These are phyloP conservation scores for Drosophila paranaensis DNA, from an alignment of 2,888 invertebrate genomes.

Conservation along the genomic window DNA sequence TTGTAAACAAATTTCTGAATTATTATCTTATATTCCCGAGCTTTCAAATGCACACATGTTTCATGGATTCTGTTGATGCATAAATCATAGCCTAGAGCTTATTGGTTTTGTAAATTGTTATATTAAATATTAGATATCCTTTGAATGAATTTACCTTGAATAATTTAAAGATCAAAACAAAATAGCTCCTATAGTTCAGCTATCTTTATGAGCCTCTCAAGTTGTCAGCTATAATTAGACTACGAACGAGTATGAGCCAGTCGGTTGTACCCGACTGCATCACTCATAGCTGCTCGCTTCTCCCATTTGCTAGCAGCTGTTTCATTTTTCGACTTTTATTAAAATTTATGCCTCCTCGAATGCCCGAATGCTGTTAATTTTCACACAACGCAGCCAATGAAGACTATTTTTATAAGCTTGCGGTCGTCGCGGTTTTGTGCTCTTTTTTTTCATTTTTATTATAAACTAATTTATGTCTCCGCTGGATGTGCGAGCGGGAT, in stretches of 20 bases:
- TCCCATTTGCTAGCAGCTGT: conserved; percentile 52
- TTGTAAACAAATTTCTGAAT: too few relatives aligned
- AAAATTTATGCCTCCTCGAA: conserved; percentile 60
- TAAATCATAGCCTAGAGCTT: neutral
- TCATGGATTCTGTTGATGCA: neutral
- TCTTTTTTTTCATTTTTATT: conserved; percentile 49
- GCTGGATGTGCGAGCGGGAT: conserved; percentile 35
- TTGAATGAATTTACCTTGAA: neutral
- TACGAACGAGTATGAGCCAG: neutral
- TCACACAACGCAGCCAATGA: conserved; percentile 45
- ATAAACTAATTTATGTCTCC: conserved; percentile 70
- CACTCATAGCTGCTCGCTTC: neutral
- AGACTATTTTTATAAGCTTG: conserved; percentile 66
- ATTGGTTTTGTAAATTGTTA: neutral
- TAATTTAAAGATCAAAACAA: too few relatives aligned
- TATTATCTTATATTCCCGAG: too few relatives aligned
- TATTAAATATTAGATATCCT: neutral
- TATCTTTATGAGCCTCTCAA: neutral
- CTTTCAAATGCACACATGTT: too few relatives aligned
- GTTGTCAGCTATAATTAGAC: neutral
- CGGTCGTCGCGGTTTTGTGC: conserved; percentile 46
- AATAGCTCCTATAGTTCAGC: neutral
- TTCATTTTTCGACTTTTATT: conserved; percentile 49
- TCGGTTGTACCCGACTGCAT: neutral
- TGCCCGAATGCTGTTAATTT: conserved; percentile 59